phyloP scores from a whole-genome alignment of 2,113 vertebrate species.

The Glaucidium brasilianum region DNA sequence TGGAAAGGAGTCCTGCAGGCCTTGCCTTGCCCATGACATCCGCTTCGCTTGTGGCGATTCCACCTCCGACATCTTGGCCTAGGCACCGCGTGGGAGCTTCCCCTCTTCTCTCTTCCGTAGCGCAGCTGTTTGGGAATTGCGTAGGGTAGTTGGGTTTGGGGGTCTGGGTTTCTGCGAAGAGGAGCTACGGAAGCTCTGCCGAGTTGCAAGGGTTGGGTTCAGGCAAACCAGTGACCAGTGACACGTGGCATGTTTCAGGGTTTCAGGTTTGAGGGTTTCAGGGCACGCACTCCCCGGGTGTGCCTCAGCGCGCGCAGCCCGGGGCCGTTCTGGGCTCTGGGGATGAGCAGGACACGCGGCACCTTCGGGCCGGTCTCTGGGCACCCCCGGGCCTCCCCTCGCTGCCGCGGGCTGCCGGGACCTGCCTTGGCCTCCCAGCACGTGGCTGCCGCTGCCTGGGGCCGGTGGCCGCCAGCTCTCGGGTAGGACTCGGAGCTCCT shows the following conservation, averaged over 20 bases:
- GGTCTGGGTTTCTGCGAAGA: background rate
- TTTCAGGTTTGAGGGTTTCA: no score
- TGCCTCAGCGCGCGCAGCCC: background rate
- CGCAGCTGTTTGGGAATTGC: background rate
- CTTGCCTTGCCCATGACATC: constrained; percentile 83
- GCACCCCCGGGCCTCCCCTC: no score
- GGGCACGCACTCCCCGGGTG: background rate
- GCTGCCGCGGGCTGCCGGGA: no score
- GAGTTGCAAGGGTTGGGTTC: background rate
- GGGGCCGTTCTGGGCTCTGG: background rate
- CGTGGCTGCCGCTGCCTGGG: no score
- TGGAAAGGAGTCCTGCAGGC: constrained; percentile 85
- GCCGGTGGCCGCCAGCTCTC: no score
- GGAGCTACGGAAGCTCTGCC: background rate
- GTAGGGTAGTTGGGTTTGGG: background rate
- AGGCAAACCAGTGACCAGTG: background rate
- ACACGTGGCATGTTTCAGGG: accelerated
- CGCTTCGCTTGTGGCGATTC: constrained; percentile 87
- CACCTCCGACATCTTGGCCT: constrained; percentile 85
- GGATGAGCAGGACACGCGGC: background rate
- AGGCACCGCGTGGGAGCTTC: background rate
- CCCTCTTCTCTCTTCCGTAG: background rate
- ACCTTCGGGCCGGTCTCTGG: background rate
- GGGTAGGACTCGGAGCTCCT: background rate
- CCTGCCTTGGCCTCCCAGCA: no score